These are phyloP conservation scores for Falco peregrinus DNA, from an alignment of 2,797 vertebrate genomes.

Conservation along the genomic window DNA sequence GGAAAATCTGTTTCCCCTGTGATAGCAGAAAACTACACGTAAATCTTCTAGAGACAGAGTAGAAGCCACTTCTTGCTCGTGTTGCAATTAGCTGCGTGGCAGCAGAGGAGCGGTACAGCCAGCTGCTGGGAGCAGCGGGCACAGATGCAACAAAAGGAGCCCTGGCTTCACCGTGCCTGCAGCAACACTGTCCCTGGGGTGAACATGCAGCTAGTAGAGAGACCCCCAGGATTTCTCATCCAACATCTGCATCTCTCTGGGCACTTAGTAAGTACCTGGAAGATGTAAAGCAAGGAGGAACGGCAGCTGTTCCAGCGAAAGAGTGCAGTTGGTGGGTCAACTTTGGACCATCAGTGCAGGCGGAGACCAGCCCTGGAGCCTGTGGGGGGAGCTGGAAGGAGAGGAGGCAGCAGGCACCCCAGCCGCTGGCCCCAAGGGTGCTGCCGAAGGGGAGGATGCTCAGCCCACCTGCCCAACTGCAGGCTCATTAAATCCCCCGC, in stretches of 20 bases:
- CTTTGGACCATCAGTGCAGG: neutral
- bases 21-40: neutral
- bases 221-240: neutral
- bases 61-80: neutral
- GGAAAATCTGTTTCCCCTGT: neutral
- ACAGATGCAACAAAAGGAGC: neutral
- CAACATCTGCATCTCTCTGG: neutral
- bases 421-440: neutral
- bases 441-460: neutral
- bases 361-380: neutral
- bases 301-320: neutral
- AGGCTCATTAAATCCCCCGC: too few species aligned
- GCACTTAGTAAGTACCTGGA: neutral
- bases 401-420: neutral
- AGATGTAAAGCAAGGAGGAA: neutral
- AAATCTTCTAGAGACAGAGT: neutral
- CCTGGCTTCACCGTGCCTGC: neutral
- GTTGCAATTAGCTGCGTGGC: fast-evolving
- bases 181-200: neutral
- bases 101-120: neutral
- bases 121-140: neutral
- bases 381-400: neutral
- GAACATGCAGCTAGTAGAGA: neutral
- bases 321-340: neutral
- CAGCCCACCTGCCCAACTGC: neutral